Evolutionary conservation across 2,113 vertebrate genomes (phyloP), one percentile per base, ranked within the genome.

Genomic region (Aptenodytes forsteri): DNA sequence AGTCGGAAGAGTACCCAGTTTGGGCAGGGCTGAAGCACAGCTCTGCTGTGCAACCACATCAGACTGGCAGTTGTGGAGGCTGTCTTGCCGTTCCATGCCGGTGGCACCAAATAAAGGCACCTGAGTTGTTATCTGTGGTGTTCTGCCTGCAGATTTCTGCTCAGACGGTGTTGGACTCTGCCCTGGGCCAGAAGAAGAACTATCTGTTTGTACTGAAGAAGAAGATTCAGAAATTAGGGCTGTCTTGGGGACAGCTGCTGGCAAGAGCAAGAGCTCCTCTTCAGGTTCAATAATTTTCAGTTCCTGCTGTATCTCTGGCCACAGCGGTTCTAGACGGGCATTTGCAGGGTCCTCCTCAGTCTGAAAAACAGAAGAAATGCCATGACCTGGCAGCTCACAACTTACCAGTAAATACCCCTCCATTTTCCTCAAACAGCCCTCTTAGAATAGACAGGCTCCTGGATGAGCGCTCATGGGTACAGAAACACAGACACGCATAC

Each of bases 251-350:
- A 52, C 20, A 83, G 89, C 42, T 16, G 84, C 72, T 81, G 96
- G 91, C 58, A 97, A 70, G 5, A 94, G 73, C 13, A 97, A 56
- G n/a, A 98, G 87, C 38, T 99, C 98, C 64, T 99, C 98, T 90
- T 99, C 99, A 56, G 99, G 98, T 94, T 99, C 99, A 3, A 99
- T 98, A 79, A 99, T 99, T 97, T 98, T 99, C 88, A 99, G 97
- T 88, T 99, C 99, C 59, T 98, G 98, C 86, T 99, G 98, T 93
- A 98, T 98, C 72, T 99, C 98, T 19, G 98, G 96, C 99, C 99
- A 99, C 44, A 97, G 73, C 0, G 98, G 97, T 62, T 98, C 97
- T 70, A 98, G 91, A 64, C 98, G 58, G 32, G 78, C 64, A 12
- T 95, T 95, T 1, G 73, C 29, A 9, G 97, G 40, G 38, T 98